Evolutionary conservation across 2,797 vertebrate species (phyloP), one percentile per base, ranked within the genome.

Genomic region (Gallinago solitaria): DNA sequence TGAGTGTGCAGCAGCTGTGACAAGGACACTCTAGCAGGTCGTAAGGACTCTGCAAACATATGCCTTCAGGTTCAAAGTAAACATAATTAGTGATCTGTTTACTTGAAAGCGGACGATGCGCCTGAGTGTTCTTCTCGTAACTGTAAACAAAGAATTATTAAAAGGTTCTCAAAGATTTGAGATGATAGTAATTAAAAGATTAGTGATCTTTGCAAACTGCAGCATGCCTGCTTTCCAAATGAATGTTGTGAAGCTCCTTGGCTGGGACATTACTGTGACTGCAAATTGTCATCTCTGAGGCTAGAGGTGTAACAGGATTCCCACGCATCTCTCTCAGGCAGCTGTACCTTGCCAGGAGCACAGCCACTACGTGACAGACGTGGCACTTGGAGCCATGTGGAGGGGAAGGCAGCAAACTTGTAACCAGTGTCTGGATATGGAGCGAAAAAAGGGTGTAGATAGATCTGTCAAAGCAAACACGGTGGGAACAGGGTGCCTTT

Each of bases 291-390:
- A 4, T 75, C 80, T 71, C 73, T 37, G 7, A 81, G 77, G 69
- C 57, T 78, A 37, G 86, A 89, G 69, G 56, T 13, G 1, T 16
- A 71, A 2, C 53, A 71, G 80, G 53, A 83, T 83, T 83, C 69
- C 80, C 92, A 81, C 6, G 0, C 73, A 41, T 10, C 57, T 56
- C 68, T 39, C 33, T 0, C 19, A 54, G 57, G 30, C 90, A 89
- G 91, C 67, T 57, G 77, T 27, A 70, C 28, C 9, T 75, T 61
- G 37, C 65, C 30, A 5, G 0, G 50, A 37, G 24, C 4, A 9
- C 59, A 79, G 59, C 63, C 4, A 1, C 59, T 20, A 0, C 0
- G 0, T 28, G 74, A 12, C 77, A 91, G 53, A 56, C 3, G 0
- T 63, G 13, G 33, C 27, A 12, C 70, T 48, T 11, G 33, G 54